Base-by-base conservation (phyloP, 1,140 invertebrate species). In the Pseudomyrmex cubaensis region DNA sequence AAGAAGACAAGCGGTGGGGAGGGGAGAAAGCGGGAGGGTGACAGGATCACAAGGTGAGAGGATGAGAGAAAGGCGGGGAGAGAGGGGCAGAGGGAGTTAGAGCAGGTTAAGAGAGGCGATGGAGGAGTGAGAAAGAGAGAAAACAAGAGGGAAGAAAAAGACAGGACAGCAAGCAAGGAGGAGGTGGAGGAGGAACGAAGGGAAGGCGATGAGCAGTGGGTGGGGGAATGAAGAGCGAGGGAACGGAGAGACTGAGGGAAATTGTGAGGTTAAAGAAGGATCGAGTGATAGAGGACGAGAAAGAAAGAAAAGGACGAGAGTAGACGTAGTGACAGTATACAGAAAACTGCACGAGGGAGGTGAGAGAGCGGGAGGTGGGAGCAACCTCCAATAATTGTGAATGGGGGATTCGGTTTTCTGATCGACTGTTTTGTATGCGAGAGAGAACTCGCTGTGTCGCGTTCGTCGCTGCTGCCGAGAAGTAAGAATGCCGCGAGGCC, bases 341-440 rank as follows among this genome's bases (percentile, higher is more conserved):
- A 35, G 35, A 35, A 35, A 35, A 35, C 35, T 35, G 35, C 5
- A 35, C 35, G 5, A 25, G 5, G 5, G 5, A 15, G 46, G 56
- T 69, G 15, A 7, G 52, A 57, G 61, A 64, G 50, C 20, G 44
- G 44, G 8, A 74, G 3, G 63, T 35, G 50, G 10, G 13, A n/a
- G 52, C 35, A 25, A 78, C 64, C 64, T 78, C 52, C 64, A 69
- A 69, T 69, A 78, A 78, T 69, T 78, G 64, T 78, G 75, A 78
- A 78, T 78, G 64, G 52, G 35, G 52, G 52, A 57, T 78, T 78
- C 64, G 64, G 75, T 78, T 69, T 69, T 78, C 52, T 69, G 52
- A 78, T 69, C 64, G 64, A 69, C 75, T 69, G 50, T 78, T 78
- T 69, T 69, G 52, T 78, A 78, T 48, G 64, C 20, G 75, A 78